Conservation (phyloP, 2,888 invertebrate genomes). For the Baccha elongata region DNA sequence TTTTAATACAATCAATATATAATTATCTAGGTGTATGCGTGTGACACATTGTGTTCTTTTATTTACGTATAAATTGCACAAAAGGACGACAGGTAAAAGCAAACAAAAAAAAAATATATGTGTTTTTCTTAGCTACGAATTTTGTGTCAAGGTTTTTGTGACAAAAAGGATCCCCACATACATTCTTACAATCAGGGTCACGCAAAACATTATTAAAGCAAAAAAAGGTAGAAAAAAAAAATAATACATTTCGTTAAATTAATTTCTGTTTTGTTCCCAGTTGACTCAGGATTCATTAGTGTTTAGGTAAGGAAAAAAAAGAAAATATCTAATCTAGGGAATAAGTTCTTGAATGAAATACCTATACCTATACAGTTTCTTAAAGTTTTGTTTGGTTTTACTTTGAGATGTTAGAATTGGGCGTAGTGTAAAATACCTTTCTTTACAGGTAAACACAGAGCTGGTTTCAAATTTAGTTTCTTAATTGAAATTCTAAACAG, state of each 20-base stretch:
- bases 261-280: conserved; percentile 44
- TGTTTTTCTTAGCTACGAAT: too few relatives aligned
- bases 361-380: too few relatives aligned
- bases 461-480: too few relatives aligned
- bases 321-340: conserved; percentile 62
- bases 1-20: conserved; percentile 73
- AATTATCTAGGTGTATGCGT: conserved; percentile 72
- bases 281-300: conserved; percentile 6
- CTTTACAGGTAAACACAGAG: too few relatives aligned
- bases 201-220: conserved; percentile 61
- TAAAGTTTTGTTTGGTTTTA: too few relatives aligned
- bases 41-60: conserved; percentile 61
- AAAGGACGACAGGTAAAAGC: neutral
- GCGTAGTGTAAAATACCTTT: too few relatives aligned
- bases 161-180: conserved; percentile 37
- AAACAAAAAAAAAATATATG: too few relatives aligned
- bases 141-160: too few relatives aligned
- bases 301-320: conserved; percentile 19
- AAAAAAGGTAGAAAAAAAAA: conserved; percentile 1
- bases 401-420: too few relatives aligned
- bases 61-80: neutral
- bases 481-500: conserved; percentile 23
- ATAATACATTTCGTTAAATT: conserved; percentile 39
- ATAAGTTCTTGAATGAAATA: conserved; percentile 66
- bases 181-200: conserved; percentile 65